These are phyloP conservation scores for Chironomus riparius DNA, from an alignment of 2,888 invertebrate genomes.

Conservation along the genomic window DNA sequence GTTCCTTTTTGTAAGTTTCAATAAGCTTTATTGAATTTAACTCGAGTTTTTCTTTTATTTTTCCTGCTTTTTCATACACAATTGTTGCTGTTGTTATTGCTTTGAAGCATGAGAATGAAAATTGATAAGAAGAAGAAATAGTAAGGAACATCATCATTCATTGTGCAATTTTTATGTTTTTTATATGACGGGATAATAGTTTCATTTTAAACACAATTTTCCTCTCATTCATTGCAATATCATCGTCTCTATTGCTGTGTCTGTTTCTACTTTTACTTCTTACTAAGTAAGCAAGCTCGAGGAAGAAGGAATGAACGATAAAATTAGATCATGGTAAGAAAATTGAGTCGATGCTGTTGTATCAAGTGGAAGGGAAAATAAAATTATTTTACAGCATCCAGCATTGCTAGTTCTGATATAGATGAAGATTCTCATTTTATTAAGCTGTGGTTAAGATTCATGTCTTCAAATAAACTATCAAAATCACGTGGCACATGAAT, in stretches of 20 bases:
- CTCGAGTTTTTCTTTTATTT: neutral
- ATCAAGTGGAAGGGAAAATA: no score
- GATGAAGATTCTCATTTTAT: no score
- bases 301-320: neutral
- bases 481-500: no score
- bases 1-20: constrained; percentile 1
- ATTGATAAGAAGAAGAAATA: neutral
- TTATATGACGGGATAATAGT: constrained; percentile 13
- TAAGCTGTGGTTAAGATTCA: no score
- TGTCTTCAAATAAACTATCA: no score
- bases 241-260: neutral
- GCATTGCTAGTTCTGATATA: no score
- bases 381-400: no score
- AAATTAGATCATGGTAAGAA: neutral
- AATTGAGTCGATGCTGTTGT: neutral
- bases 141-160: constrained; percentile 14
- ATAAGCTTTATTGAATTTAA: constrained; percentile 20
- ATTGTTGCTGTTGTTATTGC: neutral
- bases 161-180: constrained; percentile 17
- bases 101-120: neutral
- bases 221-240: neutral
- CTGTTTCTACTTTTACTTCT: neutral
- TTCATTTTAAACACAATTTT: constrained; percentile 25
- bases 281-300: neutral
- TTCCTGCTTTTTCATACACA: neutral